A percentile compares a stretch with the other conserved stretches of the same genome.
These are phyloP conservation scores for Hipparchia semele DNA, from an alignment of 2,888 invertebrate genomes.

Conservation along the genomic window DNA sequence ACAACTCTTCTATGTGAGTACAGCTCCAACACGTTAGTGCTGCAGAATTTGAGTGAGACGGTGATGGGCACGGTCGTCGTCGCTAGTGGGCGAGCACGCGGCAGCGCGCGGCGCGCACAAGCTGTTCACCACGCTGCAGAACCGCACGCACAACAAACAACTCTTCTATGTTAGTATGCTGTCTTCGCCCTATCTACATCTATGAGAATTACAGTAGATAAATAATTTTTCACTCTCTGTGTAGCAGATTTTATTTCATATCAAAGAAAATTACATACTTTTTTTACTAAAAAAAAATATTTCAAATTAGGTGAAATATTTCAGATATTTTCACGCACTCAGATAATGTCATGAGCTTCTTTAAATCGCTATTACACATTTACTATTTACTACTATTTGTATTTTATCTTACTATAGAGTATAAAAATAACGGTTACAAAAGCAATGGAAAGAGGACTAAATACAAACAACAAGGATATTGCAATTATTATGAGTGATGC, in stretches of 20 bases:
- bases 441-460: slow-evolving; percentile 53
- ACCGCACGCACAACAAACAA: slow-evolving; percentile 6
- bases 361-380: background rate
- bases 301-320: background rate
- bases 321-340: background rate
- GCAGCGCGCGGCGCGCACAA: background rate
- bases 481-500: slow-evolving; percentile 54
- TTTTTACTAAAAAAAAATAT: too few relatives aligned
- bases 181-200: background rate
- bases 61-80: slow-evolving; percentile 10
- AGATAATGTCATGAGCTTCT: background rate
- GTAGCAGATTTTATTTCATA: too few relatives aligned
- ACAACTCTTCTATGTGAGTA: slow-evolving; percentile 90
- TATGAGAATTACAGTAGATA: too few relatives aligned
- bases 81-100: background rate
- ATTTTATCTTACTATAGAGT: slow-evolving; percentile 28
- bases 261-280: too few relatives aligned
- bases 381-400: too few relatives aligned
- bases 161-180: slow-evolving; percentile 56
- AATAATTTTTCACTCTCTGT: too few relatives aligned
- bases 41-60: background rate
- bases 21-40: background rate
- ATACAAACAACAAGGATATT: slow-evolving; percentile 53
- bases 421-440: slow-evolving; percentile 28
- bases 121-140: background rate